These are phyloP conservation scores for Poeciliopsis prolifica DNA, from an alignment of 2,113 vertebrate species.

Conservation along the genomic window DNA sequence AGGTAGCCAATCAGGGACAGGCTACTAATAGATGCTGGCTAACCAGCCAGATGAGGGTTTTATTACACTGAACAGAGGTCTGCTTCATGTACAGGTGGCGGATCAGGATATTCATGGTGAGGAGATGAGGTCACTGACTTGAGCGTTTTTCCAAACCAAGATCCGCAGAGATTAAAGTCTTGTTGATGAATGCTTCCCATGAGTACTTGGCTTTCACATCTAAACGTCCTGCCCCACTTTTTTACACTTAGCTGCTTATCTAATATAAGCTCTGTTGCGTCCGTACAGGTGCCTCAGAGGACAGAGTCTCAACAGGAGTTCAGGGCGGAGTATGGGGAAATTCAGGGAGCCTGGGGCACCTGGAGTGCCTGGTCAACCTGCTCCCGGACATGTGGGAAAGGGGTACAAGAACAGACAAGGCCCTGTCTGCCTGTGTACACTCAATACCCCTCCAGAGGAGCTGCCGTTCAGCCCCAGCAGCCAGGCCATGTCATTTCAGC, in stretches of 20 bases:
- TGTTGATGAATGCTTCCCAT: conserved; percentile 35
- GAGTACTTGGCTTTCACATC: conserved; percentile 22
- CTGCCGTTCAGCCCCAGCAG: conserved; percentile 44
- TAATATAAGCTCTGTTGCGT: conserved; percentile 32
- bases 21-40: conserved; percentile 45
- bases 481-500: conserved; percentile 82
- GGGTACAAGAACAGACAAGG: conserved; percentile 89
- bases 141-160: conserved; percentile 29
- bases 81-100: conserved; percentile 47
- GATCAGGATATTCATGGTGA: conserved; percentile 49
- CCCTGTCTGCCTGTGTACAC: conserved; percentile 84
- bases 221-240: neutral
- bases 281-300: conserved; percentile 85
- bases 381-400: conserved; percentile 88
- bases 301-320: conserved; percentile 74
- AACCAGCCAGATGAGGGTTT: conserved; percentile 63
- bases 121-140: conserved; percentile 61
- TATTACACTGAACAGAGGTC: conserved; percentile 53
- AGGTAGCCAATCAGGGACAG: conserved; percentile 56
- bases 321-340: conserved; percentile 59
- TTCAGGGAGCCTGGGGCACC: conserved; percentile 85
- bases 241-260: conserved; percentile 5
- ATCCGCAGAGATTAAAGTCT: conserved; percentile 49
- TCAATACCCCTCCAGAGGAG: conserved; percentile 62
- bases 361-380: conserved; percentile 94